A percentile compares a stretch with the other conserved stretches of the same genome.
These are phyloP conservation scores for Podotricha telesiphe DNA, from an alignment of 2,888 invertebrate genomes.

Conservation along the genomic window DNA sequence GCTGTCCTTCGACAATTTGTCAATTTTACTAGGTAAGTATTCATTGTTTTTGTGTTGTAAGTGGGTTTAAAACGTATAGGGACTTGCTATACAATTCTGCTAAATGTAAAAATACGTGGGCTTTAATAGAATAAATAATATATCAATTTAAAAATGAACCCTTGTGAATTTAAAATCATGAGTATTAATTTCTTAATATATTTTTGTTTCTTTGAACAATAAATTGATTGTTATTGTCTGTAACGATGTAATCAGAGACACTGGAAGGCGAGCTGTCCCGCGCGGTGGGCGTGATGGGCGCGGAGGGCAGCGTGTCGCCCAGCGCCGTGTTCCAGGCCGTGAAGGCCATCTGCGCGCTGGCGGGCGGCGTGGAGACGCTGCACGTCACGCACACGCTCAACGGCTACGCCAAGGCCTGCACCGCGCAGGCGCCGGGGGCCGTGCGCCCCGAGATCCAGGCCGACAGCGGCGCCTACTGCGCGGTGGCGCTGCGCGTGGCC, in stretches of 20 bases:
- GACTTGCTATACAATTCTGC: no score
- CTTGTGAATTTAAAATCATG: no score
- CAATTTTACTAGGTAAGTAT: constrained; percentile 90
- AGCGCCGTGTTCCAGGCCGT: constrained; percentile 92
- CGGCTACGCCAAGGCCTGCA: constrained; percentile 84
- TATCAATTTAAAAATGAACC: no score
- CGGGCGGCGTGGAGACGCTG: constrained; percentile 94
- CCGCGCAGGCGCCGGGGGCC: constrained; percentile 62
- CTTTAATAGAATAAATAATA: no score
- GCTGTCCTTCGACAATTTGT: constrained; percentile 91
- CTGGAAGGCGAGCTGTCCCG: constrained; percentile 92
- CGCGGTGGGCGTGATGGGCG: constrained; percentile 86
- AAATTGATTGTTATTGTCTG: no score
- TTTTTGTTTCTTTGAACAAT: no score
- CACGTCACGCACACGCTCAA: constrained; percentile 92
- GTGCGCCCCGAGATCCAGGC: constrained; percentile 85
- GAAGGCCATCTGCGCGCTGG: constrained; percentile 94
- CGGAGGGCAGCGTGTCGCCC: constrained; percentile 77
- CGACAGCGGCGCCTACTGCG: constrained; percentile 88
- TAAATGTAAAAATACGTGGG: no score
- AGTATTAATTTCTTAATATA: no score
- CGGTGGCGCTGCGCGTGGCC: constrained; percentile 85
- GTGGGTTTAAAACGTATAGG: no score
- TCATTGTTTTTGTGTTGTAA: no score
- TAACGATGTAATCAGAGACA: constrained; percentile 82